phyloP scores from a whole-genome alignment of 2,888 invertebrate genomes.

The Eurytoma adleriae region DNA sequence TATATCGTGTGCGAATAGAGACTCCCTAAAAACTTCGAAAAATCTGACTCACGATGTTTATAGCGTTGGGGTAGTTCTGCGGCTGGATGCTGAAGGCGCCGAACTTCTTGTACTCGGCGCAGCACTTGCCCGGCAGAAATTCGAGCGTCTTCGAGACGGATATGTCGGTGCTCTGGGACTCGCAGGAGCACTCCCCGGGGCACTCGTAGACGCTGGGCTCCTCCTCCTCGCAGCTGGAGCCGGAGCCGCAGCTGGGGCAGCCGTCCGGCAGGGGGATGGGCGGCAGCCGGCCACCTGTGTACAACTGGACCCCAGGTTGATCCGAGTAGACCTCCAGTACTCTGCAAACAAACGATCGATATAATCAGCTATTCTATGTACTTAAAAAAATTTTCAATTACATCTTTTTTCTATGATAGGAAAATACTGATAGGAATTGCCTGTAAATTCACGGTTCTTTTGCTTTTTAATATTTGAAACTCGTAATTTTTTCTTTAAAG shows the following conservation, averaged over 20 bases:
- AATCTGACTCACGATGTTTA: constrained; percentile 91
- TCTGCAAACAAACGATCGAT: constrained; percentile 75
- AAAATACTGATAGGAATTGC: too few relatives aligned
- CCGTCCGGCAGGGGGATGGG: constrained; percentile 29
- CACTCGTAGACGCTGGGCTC: constrained; percentile 3
- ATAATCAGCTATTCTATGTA: too few relatives aligned
- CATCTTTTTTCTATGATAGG: too few relatives aligned
- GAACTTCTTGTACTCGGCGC: constrained; percentile 83
- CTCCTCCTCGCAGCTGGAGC: background rate
- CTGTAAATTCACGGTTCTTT: too few relatives aligned
- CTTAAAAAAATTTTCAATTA: too few relatives aligned
- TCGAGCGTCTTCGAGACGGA: constrained; percentile 4
- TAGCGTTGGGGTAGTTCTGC: constrained; percentile 93
- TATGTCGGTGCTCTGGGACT: background rate
- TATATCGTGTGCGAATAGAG: too few relatives aligned
- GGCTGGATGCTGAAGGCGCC: constrained; percentile 92
- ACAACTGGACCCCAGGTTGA: constrained; percentile 93
- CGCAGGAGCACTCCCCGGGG: constrained; percentile 31
- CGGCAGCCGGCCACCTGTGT: constrained; percentile 78
- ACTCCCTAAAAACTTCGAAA: too few relatives aligned
- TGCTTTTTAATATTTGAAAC: too few relatives aligned
- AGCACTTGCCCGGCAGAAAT: constrained; percentile 82
- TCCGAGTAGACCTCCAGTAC: constrained; percentile 88
- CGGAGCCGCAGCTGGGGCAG: background rate
- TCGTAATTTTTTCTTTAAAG: too few relatives aligned